phyloP scores from a whole-genome alignment of 1,140 invertebrate species.

The Eumaeus atala region DNA sequence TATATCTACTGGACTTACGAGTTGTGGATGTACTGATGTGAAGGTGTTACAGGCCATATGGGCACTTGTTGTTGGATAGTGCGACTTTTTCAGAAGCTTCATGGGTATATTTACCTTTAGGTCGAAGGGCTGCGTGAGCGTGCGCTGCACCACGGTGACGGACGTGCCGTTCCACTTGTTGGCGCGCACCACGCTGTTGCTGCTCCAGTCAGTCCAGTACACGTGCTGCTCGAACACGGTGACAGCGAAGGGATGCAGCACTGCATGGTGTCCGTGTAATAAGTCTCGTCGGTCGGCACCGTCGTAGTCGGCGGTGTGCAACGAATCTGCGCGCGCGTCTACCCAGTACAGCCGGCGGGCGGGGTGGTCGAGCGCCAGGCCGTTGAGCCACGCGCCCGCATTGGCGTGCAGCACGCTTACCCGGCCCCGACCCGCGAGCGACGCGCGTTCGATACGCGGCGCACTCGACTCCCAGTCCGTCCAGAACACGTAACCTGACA shows the following conservation, averaged over 20 bases:
- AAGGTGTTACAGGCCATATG: no score
- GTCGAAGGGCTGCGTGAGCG: conserved; percentile 85
- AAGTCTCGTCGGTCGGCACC: conserved; percentile 83
- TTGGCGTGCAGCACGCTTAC: conserved; percentile 74
- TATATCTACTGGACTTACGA: no score
- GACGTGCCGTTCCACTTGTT: conserved; percentile 82
- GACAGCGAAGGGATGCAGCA: conserved; percentile 94
- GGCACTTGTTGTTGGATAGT: no score
- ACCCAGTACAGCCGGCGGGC: conserved; percentile 75
- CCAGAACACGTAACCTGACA: conserved; percentile 82
- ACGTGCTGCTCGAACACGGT: conserved; percentile 87
- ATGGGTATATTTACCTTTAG: conserved; percentile 69
- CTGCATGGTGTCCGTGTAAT: conserved; percentile 78
- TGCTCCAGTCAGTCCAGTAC: conserved; percentile 96
- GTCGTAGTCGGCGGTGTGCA: conserved; percentile 87
- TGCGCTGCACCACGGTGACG: conserved; percentile 79
- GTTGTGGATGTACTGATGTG: no score
- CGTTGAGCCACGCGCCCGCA: conserved; percentile 91
- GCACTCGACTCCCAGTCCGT: conserved; percentile 89
- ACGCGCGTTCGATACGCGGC: conserved; percentile 90
- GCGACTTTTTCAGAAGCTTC: no score
- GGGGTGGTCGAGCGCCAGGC: conserved; percentile 88
- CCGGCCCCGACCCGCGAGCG: conserved; percentile 84
- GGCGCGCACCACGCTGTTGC: conserved; percentile 80
- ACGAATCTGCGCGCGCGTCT: conserved; percentile 80